Conservation (phyloP, 2,113 vertebrate species). For the Rafetus swinhoei region DNA sequence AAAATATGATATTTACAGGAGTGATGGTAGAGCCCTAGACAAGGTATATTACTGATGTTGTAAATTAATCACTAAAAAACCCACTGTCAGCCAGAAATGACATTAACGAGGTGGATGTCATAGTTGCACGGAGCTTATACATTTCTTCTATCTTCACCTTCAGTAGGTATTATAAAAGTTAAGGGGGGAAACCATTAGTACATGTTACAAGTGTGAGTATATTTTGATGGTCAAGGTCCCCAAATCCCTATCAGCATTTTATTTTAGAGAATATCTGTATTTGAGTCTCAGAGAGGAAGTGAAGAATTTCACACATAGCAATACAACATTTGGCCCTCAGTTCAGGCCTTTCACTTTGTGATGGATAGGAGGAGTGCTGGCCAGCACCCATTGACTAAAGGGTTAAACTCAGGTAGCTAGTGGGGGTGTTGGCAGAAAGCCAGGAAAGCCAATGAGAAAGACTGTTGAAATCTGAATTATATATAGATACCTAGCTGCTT, state of each 20-base stretch:
- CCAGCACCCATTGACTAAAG: too few species aligned
- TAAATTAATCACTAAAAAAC: not conserved
- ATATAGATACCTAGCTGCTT: too few species aligned
- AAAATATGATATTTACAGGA: not conserved
- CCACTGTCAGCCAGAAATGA: not conserved
- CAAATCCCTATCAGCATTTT: not conserved
- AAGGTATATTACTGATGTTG: not conserved
- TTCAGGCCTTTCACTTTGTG: not conserved
- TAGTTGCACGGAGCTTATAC: not conserved
- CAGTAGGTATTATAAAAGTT: not conserved
- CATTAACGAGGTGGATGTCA: not conserved
- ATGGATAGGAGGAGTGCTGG: too few species aligned
- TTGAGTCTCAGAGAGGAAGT: not conserved
- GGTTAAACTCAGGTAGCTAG: too few species aligned
- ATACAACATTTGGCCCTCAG: rapidly evolving
- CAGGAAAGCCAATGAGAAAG: too few species aligned
- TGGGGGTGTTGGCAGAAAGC: too few species aligned
- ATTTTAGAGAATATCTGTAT: not conserved
- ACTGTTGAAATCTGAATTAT: too few species aligned
- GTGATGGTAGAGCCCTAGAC: not conserved
- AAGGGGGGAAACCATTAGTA: not conserved
- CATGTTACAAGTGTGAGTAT: not conserved
- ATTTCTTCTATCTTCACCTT: not conserved
- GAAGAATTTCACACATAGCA: not conserved
- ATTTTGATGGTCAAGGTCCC: not conserved